Percentiles rank a stretch among this genome's conserved stretches.
These are phyloP conservation scores for Progne subis DNA, from an alignment of 2,113 vertebrate genomes.

Conservation along the genomic window DNA sequence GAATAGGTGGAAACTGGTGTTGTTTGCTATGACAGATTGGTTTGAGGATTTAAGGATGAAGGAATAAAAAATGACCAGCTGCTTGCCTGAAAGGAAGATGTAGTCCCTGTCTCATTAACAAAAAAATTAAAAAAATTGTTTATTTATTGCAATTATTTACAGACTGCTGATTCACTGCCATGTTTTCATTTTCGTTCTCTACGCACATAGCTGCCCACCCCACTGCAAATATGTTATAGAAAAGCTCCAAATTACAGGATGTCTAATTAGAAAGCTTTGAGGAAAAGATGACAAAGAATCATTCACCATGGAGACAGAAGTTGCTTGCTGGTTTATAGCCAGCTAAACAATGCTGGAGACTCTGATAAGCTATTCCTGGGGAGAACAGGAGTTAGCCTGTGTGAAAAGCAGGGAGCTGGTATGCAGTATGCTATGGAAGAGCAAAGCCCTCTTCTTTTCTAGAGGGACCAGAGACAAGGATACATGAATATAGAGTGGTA, in stretches of 20 bases:
- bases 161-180: conserved; percentile 49
- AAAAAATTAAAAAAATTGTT: background rate
- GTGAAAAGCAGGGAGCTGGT: background rate
- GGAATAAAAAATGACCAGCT: conserved; percentile 6
- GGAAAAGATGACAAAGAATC: conserved; percentile 73
- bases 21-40: background rate
- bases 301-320: conserved; percentile 73
- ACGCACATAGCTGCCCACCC: background rate
- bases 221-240: conserved; percentile 24
- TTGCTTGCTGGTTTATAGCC: conserved; percentile 67
- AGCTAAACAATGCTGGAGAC: conserved; percentile 61
- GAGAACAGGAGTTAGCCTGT: conserved; percentile 32
- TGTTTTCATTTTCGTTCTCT: conserved; percentile 51
- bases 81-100: background rate
- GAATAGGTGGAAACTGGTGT: background rate
- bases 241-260: conserved; percentile 72
- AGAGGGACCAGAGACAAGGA: background rate
- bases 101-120: background rate
- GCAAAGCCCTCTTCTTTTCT: background rate
- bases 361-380: conserved; percentile 61
- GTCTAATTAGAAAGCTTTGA: conserved; percentile 75
- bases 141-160: conserved; percentile 55
- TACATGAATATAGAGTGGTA: background rate
- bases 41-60: conserved; percentile 13
- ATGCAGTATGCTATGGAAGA: background rate